Evolutionary conservation across 2,797 vertebrate genomes (phyloP), one percentile per base, ranked within the genome.

Genomic region (Schizopygopsis malacanthus): DNA sequence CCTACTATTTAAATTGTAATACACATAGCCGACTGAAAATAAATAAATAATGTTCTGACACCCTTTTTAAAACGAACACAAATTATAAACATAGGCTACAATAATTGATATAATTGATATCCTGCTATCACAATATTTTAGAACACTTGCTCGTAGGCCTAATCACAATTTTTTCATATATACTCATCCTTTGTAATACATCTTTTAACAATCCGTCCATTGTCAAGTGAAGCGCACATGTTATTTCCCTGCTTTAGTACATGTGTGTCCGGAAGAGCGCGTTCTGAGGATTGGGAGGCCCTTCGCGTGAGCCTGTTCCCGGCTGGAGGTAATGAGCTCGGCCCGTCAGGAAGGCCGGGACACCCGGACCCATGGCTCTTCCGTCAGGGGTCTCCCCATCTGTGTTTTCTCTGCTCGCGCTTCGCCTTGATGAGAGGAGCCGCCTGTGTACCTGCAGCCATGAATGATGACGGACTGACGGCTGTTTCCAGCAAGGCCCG

Each of bases 351-450:
- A 88, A 85, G 82, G 83, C 72, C 71, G 84, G 85, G 88, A 88
- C 83, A 79, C 25, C 28, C 67, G 86, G 85, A 89, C 47, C 82
- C 83, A 70, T 54, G 78, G 78, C 86, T 80, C 84, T 91, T 92
- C 90, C 90, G 87, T 82, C 76, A 75, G 82, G 65, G 87, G 61
- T 77, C 41, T 81, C 59, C 81, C 81, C 91, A 92, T 92, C 91
- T 92, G 91, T 90, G 90, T 92, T 91, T 90, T 88, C 88, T 84
- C 89, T 73, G 56, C 13, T 78, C 47, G 67, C 87, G 73, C 79
- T 75, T 83, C 79, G 69, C 88, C 87, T 89, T 91, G 90, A 92
- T 91, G 90, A 86, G 71, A 78, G 83, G 87, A 76, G 41, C 83
- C 83, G 88, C 86, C 87, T 75, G 89, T 79, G 86, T 86, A 87